Conservation (phyloP, 2,797 vertebrate genomes). For the Erethizon dorsatum region DNA sequence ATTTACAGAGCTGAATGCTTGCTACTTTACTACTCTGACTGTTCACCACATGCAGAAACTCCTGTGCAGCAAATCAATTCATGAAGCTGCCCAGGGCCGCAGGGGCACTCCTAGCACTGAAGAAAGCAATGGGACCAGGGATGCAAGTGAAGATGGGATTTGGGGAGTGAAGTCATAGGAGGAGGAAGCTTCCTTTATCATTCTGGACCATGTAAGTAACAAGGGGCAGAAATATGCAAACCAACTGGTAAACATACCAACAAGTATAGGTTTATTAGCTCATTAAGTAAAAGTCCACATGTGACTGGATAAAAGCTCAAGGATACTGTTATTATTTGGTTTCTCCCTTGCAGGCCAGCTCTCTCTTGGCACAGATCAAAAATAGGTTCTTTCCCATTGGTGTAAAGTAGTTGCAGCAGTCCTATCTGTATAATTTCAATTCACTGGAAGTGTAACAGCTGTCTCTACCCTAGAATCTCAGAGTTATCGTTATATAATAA, state of each 20-base stretch:
- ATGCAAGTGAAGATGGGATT: neutral
- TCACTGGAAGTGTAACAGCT: neutral
- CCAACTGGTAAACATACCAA: neutral
- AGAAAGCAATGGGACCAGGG: neutral
- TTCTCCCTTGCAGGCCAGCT: neutral
- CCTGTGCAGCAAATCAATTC: neutral
- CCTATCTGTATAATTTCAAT: neutral
- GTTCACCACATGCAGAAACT: constrained; percentile 38
- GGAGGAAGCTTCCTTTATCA: neutral
- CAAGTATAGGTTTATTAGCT: neutral
- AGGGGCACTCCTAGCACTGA: neutral
- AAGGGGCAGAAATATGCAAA: neutral
- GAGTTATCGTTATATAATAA: neutral
- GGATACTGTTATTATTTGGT: neutral
- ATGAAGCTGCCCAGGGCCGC: neutral
- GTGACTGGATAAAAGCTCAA: neutral
- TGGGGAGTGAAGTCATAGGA: neutral
- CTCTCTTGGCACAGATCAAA: neutral
- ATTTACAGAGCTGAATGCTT: neutral
- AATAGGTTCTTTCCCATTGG: neutral
- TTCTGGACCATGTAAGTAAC: neutral
- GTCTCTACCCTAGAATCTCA: neutral
- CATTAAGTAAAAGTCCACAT: neutral
- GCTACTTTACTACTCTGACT: constrained; percentile 25
- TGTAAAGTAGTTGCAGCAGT: neutral